Percentiles rank a stretch among this genome's conserved stretches.
Evolutionary conservation across 2,113 vertebrate genomes (phyloP).

Genomic region (Nasalis larvatus): DNA sequence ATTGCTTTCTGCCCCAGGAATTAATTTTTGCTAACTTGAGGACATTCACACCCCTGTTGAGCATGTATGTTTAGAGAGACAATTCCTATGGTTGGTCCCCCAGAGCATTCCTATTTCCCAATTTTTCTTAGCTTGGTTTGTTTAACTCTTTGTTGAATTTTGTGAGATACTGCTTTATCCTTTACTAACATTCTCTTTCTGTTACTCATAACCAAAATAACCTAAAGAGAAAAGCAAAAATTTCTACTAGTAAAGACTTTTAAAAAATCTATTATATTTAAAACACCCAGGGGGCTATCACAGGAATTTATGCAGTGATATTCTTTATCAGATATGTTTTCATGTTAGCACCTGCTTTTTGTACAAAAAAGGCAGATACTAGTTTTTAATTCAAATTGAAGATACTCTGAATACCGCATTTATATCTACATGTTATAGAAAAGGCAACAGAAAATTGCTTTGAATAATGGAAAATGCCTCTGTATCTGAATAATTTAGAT

Average conservation of each 20-base stretch:
- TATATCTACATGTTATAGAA: slow-evolving; percentile 40
- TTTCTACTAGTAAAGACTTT: neutral
- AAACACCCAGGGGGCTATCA: neutral
- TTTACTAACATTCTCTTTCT: neutral
- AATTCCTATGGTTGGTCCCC: neutral
- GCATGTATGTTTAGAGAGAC: neutral
- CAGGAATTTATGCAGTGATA: neutral
- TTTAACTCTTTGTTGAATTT: neutral
- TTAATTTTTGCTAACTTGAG: neutral
- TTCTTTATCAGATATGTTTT: slow-evolving; percentile 20
- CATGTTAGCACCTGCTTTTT: neutral
- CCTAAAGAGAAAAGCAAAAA: neutral
- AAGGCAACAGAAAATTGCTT: slow-evolving; percentile 68
- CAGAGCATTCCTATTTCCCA: neutral
- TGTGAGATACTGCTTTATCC: neutral
- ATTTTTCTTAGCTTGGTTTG: neutral
- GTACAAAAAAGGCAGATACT: neutral
- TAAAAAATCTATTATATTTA: neutral
- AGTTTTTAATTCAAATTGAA: slow-evolving; percentile 59
- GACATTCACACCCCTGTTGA: neutral
- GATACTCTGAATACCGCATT: neutral
- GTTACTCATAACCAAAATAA: neutral
- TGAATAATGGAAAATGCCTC: slow-evolving; percentile 61
- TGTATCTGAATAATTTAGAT: slow-evolving; percentile 62
- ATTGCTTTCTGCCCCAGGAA: neutral